Evolutionary conservation across 2,888 invertebrate genomes (phyloP).

Genomic region (Eilema sororculum): DNA sequence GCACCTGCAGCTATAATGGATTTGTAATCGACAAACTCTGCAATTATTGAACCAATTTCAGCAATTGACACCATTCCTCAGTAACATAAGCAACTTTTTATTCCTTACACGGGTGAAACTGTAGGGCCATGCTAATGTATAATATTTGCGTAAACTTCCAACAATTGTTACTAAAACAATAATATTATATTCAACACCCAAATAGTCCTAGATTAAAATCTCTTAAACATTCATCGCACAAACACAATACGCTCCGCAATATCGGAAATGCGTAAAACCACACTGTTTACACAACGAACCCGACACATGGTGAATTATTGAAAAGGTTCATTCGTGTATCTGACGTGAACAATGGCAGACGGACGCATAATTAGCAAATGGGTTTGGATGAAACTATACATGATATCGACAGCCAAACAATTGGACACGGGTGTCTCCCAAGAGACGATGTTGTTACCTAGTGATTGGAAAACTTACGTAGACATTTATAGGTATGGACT

Average conservation of each 20-base stretch:
- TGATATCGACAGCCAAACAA: slow-evolving; percentile 17
- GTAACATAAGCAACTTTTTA: no score
- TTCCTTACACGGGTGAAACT: no score
- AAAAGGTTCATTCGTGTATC: slow-evolving; percentile 48
- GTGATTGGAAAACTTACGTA: background rate
- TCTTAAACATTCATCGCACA: slow-evolving; percentile 25
- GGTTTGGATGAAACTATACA: slow-evolving; percentile 45
- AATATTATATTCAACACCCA: slow-evolving; percentile 9
- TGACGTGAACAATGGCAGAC: slow-evolving; percentile 46
- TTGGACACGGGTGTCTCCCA: background rate
- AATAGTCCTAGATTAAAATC: slow-evolving; percentile 18
- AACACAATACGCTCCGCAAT: slow-evolving; percentile 18
- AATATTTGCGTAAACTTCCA: no score
- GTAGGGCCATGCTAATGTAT: no score
- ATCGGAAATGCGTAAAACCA: slow-evolving; percentile 34
- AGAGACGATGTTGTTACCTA: background rate
- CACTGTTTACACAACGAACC: slow-evolving; percentile 45
- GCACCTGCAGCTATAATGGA: no score
- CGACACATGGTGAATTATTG: slow-evolving; percentile 52
- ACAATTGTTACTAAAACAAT: background rate
- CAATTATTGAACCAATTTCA: no score
- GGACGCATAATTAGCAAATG: slow-evolving; percentile 66
- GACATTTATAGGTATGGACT: background rate
- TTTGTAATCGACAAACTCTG: no score
- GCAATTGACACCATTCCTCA: no score